phyloP scores from a whole-genome alignment of 2,888 invertebrate genomes.

The Cosmopolites sordidus region DNA sequence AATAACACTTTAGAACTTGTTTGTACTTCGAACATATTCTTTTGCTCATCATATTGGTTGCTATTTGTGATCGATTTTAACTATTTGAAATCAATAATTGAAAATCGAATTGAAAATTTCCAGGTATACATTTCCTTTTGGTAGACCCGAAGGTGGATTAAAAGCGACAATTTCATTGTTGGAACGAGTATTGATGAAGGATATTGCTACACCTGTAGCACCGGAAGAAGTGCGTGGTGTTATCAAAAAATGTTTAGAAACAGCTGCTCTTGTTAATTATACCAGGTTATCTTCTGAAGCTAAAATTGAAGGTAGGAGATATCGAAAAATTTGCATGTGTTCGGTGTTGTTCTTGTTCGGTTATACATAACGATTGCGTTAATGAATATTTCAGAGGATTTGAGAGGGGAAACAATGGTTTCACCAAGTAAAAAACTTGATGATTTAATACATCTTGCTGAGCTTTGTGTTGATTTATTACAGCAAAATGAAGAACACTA shows the following conservation, averaged over 20 bases:
- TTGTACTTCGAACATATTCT: too few relatives aligned
- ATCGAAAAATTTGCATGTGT: too few relatives aligned
- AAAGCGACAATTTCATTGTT: slow-evolving; percentile 94
- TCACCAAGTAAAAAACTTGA: slow-evolving; percentile 88
- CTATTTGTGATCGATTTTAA: too few relatives aligned
- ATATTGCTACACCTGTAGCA: slow-evolving; percentile 94
- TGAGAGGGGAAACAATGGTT: slow-evolving; percentile 77
- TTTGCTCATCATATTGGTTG: too few relatives aligned
- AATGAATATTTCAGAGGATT: slow-evolving; percentile 59
- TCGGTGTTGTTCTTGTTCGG: too few relatives aligned
- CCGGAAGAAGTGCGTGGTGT: slow-evolving; percentile 92
- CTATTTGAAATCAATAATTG: too few relatives aligned
- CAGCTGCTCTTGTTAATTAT: slow-evolving; percentile 96
- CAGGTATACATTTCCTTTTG: slow-evolving; percentile 97
- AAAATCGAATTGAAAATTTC: slow-evolving; percentile 9
- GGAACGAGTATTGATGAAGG: slow-evolving; percentile 98
- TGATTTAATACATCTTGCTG: slow-evolving; percentile 94
- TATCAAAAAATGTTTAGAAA: slow-evolving; percentile 96
- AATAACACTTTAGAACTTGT: too few relatives aligned
- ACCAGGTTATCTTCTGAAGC: slow-evolving; percentile 93
- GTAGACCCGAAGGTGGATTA: slow-evolving; percentile 95
- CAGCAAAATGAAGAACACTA: slow-evolving; percentile 99
- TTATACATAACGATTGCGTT: not conserved
- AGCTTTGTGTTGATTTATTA: slow-evolving; percentile 95
- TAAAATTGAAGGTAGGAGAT: slow-evolving; percentile 86